A percentile compares a stretch with the other conserved stretches of the same genome.
Evolutionary conservation across 2,797 vertebrate species (phyloP).

Genomic region (Cossypha heuglini): DNA sequence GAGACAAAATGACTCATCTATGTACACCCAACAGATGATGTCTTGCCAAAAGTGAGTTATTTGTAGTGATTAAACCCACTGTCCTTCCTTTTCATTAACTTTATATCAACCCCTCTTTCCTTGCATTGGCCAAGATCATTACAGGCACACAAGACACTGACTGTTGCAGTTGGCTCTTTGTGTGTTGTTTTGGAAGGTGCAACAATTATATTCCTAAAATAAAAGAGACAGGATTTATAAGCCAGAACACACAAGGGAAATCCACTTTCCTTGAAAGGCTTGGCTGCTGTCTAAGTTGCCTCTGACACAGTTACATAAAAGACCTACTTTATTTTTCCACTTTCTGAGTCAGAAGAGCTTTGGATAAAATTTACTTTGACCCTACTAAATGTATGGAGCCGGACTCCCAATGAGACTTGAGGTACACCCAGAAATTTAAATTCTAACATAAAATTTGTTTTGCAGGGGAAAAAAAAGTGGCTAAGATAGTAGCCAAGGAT

Average conservation of each 20-base stretch:
- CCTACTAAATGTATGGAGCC: not conserved
- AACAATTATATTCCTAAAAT: constrained; percentile 72
- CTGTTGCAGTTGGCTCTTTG: constrained; percentile 62
- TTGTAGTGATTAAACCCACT: not conserved
- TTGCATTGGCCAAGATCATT: constrained; percentile 19
- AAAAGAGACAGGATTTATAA: constrained; percentile 58
- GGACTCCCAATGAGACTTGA: not conserved
- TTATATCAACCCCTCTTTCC: not conserved
- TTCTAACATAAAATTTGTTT: not conserved
- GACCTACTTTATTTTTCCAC: constrained; percentile 63
- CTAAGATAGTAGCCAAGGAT: not conserved
- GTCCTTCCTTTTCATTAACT: not conserved
- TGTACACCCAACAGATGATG: not conserved
- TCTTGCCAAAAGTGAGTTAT: not conserved
- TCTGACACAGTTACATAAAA: constrained; percentile 63
- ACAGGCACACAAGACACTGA: constrained; percentile 50
- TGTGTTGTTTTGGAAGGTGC: constrained; percentile 63
- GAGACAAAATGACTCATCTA: not conserved
- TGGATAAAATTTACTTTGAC: not conserved
- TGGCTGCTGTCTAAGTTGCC: constrained; percentile 61
- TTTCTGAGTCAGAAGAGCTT: constrained; percentile 27
- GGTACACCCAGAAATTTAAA: not conserved
- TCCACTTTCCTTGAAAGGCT: constrained; percentile 74
- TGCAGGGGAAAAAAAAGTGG: not conserved
- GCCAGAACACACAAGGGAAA: constrained; percentile 77